A percentile compares a stretch with the other conserved stretches of the same genome.
Conservation (phyloP, 2,113 vertebrate genomes). For the Passer montanus region DNA sequence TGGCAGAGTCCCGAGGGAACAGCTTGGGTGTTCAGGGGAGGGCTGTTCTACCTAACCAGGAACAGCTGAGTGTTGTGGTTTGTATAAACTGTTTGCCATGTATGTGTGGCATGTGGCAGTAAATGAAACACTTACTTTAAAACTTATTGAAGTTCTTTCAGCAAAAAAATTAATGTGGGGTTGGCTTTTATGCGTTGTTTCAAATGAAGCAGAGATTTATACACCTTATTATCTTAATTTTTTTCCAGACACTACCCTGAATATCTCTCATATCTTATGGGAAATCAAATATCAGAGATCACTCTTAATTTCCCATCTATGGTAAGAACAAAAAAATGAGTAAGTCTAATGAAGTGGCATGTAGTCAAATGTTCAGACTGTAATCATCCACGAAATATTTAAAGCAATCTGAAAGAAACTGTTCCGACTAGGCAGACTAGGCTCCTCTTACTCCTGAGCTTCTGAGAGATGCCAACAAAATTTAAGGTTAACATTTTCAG, state of each 20-base stretch:
- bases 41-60: slow-evolving; percentile 64
- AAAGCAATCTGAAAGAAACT: slow-evolving; percentile 50
- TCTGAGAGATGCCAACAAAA: slow-evolving; percentile 13
- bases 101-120: slow-evolving; percentile 73
- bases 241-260: slow-evolving; percentile 47
- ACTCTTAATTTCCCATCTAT: slow-evolving; percentile 62
- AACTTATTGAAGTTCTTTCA: slow-evolving; percentile 71
- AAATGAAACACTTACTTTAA: slow-evolving; percentile 75
- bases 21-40: slow-evolving; percentile 65
- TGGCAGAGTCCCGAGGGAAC: neutral
- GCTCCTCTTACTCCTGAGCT: slow-evolving; percentile 5
- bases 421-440: slow-evolving; percentile 26
- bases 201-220: slow-evolving; percentile 64
- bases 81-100: slow-evolving; percentile 68
- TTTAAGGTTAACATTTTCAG: neutral
- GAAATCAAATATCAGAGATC: slow-evolving; percentile 57
- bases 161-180: slow-evolving; percentile 56
- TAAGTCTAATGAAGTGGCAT: slow-evolving; percentile 64
- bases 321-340: slow-evolving; percentile 28
- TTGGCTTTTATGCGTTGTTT: slow-evolving; percentile 64
- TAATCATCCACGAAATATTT: slow-evolving; percentile 38
- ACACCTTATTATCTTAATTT: slow-evolving; percentile 65
- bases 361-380: slow-evolving; percentile 55
- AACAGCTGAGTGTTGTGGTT: slow-evolving; percentile 71
- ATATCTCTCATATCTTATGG: slow-evolving; percentile 50